phyloP scores from a whole-genome alignment of 2,113 vertebrate species.

The Catharus bicknelli region DNA sequence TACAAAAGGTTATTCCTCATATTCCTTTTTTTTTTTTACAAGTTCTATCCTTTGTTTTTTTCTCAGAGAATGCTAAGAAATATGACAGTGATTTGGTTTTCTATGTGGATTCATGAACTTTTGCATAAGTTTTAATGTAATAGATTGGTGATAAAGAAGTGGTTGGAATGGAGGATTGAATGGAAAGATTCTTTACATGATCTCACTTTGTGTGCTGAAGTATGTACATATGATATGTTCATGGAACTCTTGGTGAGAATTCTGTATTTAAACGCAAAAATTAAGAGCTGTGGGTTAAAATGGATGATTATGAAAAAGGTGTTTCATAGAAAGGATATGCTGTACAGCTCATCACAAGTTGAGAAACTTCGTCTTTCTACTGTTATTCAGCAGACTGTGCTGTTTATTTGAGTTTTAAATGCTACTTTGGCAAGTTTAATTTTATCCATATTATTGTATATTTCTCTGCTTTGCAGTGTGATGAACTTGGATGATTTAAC shows the following conservation, averaged over 20 bases:
- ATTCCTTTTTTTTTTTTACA: background rate
- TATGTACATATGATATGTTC: background rate
- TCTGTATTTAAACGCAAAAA: background rate
- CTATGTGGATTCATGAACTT: background rate
- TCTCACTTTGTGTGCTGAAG: background rate
- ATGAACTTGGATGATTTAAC: slow-evolving; percentile 98
- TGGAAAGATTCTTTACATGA: background rate
- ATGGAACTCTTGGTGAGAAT: background rate
- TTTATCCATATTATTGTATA: background rate
- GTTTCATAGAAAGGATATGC: fast-evolving
- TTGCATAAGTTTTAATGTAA: background rate
- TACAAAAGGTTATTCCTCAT: background rate
- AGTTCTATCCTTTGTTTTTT: background rate
- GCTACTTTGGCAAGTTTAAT: background rate
- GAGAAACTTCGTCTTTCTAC: background rate
- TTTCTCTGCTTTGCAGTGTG: slow-evolving; percentile 76
- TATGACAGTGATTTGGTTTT: background rate
- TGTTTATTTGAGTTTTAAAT: background rate
- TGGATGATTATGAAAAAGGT: background rate
- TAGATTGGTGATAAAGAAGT: background rate
- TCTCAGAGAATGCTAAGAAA: background rate
- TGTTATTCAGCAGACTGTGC: background rate
- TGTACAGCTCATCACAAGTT: background rate
- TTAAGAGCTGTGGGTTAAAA: background rate
- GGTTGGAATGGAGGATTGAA: background rate